phyloP scores from a whole-genome alignment of 2,888 invertebrate species.

The Colletes collaris region DNA sequence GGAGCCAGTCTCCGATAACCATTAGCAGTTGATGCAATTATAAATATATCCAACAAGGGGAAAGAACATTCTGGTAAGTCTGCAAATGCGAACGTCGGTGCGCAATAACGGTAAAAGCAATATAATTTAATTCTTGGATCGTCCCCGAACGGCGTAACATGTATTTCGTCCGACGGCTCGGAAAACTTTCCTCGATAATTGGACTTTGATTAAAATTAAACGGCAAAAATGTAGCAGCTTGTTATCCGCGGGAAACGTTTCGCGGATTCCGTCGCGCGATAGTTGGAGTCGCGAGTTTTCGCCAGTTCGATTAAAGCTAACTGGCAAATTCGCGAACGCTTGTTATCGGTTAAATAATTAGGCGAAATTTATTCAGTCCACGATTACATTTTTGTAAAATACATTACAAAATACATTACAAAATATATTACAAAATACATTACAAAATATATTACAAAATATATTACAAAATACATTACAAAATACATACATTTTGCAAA shows the following conservation, averaged over 20 bases:
- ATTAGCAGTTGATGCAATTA: too few species aligned
- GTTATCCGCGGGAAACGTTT: constrained; percentile 10
- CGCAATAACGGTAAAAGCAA: constrained; percentile 12
- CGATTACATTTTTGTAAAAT: too few species aligned
- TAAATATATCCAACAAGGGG: too few species aligned
- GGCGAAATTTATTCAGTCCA: not conserved
- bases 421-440: too few species aligned
- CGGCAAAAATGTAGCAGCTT: constrained; percentile 42
- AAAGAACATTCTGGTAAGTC: not conserved
- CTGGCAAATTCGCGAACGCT: not conserved
- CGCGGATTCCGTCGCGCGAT: not conserved
- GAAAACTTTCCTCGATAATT: constrained; percentile 46
- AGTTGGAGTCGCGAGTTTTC: not conserved
- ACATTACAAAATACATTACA: too few species aligned
- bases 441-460: too few species aligned
- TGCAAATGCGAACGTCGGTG: not conserved
- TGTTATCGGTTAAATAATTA: constrained; percentile 11
- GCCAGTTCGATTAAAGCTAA: constrained; percentile 14
- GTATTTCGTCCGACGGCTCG: constrained; percentile 32
- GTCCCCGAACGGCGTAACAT: constrained; percentile 17
- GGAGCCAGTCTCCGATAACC: too few species aligned
- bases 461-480: too few species aligned
- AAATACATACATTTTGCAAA: too few species aligned
- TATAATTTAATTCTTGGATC: constrained; percentile 45
- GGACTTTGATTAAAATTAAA: constrained; percentile 57